These are phyloP conservation scores for Catocala sponsa DNA, from an alignment of 2,888 invertebrate genomes.

Conservation along the genomic window DNA sequence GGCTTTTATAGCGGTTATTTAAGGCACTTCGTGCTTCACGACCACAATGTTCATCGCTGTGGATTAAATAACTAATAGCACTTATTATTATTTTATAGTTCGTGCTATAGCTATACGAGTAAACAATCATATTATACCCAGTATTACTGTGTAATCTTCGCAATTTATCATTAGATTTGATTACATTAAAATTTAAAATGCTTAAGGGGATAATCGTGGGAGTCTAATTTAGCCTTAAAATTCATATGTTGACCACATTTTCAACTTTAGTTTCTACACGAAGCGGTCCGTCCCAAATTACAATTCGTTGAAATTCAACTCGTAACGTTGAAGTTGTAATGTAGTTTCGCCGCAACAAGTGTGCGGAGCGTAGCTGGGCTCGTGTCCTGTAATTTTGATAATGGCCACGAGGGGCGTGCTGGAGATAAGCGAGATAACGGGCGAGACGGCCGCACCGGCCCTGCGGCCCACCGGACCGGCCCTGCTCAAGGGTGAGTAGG, in stretches of 20 bases:
- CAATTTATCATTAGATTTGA: slow-evolving; percentile 30
- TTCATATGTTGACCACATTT: slow-evolving; percentile 30
- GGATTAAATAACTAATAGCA: slow-evolving; percentile 42
- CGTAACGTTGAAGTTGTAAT: slow-evolving; percentile 43
- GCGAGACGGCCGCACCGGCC: slow-evolving; percentile 33
- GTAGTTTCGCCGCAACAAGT: slow-evolving; percentile 58
- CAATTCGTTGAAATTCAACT: slow-evolving; percentile 50
- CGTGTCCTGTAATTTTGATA: slow-evolving; percentile 73
- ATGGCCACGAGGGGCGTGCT: slow-evolving; percentile 63
- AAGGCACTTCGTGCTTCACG: slow-evolving; percentile 51
- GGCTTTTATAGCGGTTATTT: slow-evolving; percentile 50
- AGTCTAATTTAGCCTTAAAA: slow-evolving; percentile 28
- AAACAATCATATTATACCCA: slow-evolving; percentile 22
- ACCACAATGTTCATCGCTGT: slow-evolving; percentile 43
- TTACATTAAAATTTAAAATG: slow-evolving; percentile 22
- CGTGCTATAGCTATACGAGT: slow-evolving; percentile 13
- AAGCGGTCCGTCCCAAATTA: slow-evolving; percentile 23
- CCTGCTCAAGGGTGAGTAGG: slow-evolving; percentile 29
- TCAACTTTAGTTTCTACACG: slow-evolving; percentile 24
- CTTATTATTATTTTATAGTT: slow-evolving; percentile 41
- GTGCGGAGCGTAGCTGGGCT: slow-evolving; percentile 29
- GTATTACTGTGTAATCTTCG: slow-evolving; percentile 21
- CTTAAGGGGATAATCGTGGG: slow-evolving; percentile 16
- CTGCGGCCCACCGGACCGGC: slow-evolving; percentile 36
- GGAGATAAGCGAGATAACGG: slow-evolving; percentile 67